Evolutionary conservation across 2,113 vertebrate species (phyloP), one percentile per base, ranked within the genome.

Genomic region (Phalacrocorax pelagicus): DNA sequence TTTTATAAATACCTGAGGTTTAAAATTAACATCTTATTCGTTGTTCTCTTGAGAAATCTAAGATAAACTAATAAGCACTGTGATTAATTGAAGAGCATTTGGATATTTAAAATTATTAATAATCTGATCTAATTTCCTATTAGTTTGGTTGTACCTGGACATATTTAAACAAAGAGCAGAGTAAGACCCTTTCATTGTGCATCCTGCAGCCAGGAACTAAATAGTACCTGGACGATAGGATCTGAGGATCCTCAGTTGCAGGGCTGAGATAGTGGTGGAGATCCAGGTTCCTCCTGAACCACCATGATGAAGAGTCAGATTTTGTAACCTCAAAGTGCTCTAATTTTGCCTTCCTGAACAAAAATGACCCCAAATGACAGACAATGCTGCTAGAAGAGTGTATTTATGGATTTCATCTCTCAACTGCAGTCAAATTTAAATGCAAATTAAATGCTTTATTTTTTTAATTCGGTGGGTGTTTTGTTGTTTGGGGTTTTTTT

Each of bases 1-100:
- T 67, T 70, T 90, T 96, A 42, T 75, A 88, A 94, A 77, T 79
- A 83, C 21, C 58, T 85, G 59, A 84, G 82, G 80, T 97, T 81
- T 91, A 81, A 92, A 92, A 70, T 2, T 0, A 84, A 9, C 15
- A 5, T 65, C 24, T 84, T 92, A 49, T 27, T 59, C 27, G 1
- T 23, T 69, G 22, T 62, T 90, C 55, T 30, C 49, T 58, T 44
- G 71, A 81, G 55, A 83, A 82, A 61, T 65, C 8, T 15, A 23
- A 83, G 94, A 59, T 36, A 70, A 80, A 49, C 15, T 3, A 2
- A 17, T 59, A 49, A 81, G 24, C 15, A 6, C 14, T 44, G 11
- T 70, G 79, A 44, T 90, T 49, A 54, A 42, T 58, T 86, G 34
- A 30, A 67, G 32, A 78, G 9, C 26, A 16, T 55, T 30, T 71